These are phyloP conservation scores for Camponotus floridanus DNA, from an alignment of 1,140 invertebrate genomes.

Conservation along the genomic window DNA sequence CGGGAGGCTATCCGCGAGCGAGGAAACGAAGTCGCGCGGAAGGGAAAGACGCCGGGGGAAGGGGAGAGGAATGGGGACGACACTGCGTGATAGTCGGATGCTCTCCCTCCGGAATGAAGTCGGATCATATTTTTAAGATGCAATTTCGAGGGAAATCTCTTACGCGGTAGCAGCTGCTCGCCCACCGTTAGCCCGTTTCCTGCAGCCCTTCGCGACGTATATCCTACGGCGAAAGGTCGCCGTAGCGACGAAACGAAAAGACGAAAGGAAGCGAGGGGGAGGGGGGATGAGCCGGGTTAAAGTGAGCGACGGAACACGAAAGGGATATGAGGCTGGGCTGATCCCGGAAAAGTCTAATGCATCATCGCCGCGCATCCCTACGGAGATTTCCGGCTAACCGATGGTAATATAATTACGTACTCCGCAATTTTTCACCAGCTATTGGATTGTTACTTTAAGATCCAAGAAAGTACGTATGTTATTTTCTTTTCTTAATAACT, in stretches of 20 bases:
- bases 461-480: neutral
- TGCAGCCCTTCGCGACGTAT: slow-evolving; percentile 64
- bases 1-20: neutral
- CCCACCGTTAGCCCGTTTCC: slow-evolving; percentile 65
- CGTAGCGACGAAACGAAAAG: slow-evolving; percentile 51
- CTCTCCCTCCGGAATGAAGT: slow-evolving; percentile 74
- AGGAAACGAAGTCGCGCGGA: slow-evolving; percentile 8
- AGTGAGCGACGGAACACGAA: slow-evolving; percentile 54
- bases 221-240: slow-evolving; percentile 60
- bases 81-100: slow-evolving; percentile 52
- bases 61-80: slow-evolving; percentile 12
- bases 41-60: neutral
- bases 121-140: slow-evolving; percentile 84
- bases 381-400: slow-evolving; percentile 38
- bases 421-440: slow-evolving; percentile 35
- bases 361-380: slow-evolving; percentile 6
- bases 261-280: neutral
- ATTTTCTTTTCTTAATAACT: neutral
- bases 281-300: slow-evolving; percentile 54
- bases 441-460: slow-evolving; percentile 38
- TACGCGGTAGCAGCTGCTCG: slow-evolving; percentile 77
- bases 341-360: slow-evolving; percentile 48
- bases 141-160: slow-evolving; percentile 83
- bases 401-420: slow-evolving; percentile 54
- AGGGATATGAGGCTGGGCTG: slow-evolving; percentile 1